Evolutionary conservation across 2,888 invertebrate species (phyloP), one percentile per base, ranked within the genome.

Genomic region (Andrena minutula): DNA sequence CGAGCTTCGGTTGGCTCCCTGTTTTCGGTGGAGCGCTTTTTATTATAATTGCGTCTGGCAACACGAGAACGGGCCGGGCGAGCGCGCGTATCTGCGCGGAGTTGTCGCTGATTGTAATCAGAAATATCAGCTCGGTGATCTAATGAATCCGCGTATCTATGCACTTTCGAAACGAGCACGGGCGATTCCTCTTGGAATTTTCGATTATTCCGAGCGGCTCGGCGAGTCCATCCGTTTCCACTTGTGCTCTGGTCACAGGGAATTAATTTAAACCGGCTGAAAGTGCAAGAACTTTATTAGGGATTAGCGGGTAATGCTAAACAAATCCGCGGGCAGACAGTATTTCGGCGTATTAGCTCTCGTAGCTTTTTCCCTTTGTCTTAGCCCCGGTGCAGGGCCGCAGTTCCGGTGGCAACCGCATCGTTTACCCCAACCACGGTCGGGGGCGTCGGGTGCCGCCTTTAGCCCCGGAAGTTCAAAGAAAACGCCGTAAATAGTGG

Each of bases 401-500:
- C 70, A 79, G 68, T 82, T 75, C 64, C 77, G 73, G 86, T 79
- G 75, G 84, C 74, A 75, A 84, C 86, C 88, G 80, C 88, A 80
- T 88, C 87, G 82, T 84, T 87, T 87, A 86, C 79, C 71, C 75
- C 73, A 28, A 79, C 79, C 64, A 58, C 53, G 61, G 41, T 28
- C 72, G 58, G 51, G 66, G 68, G 71, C 73, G 82, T 58, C 72
- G 47, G 30, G 16, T 28, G 47, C 65, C 79, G 71, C 84, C 73
- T 84, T 79, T 72, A 74, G 61, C 79, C 66, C 83, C 82, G 74
- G 78, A 83, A 86, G 87, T 88, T 88, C 88, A 88, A 89, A 88
- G 88, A 88, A 88, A 89, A 86, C 86, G 76, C 73, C 80, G 89
- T 86, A 89, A 88, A 89, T 89, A 89, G 86, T 81, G 83, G 83